Conservation (phyloP, 2,888 invertebrate species). For the Agrypnus murinus region DNA sequence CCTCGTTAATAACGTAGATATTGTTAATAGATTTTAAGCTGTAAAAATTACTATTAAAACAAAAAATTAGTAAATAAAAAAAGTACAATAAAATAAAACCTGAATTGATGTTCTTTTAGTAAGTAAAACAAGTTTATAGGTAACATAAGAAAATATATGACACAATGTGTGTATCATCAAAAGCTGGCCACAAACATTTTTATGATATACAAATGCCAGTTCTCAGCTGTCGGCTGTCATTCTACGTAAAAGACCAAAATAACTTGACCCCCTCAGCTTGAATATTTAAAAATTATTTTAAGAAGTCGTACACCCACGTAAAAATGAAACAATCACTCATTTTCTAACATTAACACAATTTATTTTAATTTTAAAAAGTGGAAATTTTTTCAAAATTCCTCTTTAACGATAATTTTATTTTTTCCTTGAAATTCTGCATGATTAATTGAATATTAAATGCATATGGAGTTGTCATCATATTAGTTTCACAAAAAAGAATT, state of each 20-base stretch:
- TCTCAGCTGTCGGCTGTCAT: slow-evolving; percentile 49
- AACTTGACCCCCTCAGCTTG: slow-evolving; percentile 35
- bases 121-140: slow-evolving; percentile 37
- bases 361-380: slow-evolving; percentile 13
- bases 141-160: slow-evolving; percentile 31
- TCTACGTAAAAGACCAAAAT: slow-evolving; percentile 39
- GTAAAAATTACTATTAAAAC: no score
- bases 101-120: slow-evolving; percentile 5
- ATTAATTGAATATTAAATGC: no score
- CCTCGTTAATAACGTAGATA: background rate
- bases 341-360: slow-evolving; percentile 35
- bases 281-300: slow-evolving; percentile 46
- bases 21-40: no score
- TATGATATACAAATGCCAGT: slow-evolving; percentile 51
- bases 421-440: no score
- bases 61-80: no score
- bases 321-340: slow-evolving; percentile 39
- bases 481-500: no score
- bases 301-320: slow-evolving; percentile 39
- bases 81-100: background rate
- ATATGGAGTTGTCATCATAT: no score
- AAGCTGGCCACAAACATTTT: slow-evolving; percentile 37
- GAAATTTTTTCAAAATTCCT: no score
- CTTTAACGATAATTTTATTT: no score
- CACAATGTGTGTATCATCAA: slow-evolving; percentile 41